These are phyloP conservation scores for Subacronicta megacephala DNA, from an alignment of 2,888 invertebrate species.

Conservation along the genomic window DNA sequence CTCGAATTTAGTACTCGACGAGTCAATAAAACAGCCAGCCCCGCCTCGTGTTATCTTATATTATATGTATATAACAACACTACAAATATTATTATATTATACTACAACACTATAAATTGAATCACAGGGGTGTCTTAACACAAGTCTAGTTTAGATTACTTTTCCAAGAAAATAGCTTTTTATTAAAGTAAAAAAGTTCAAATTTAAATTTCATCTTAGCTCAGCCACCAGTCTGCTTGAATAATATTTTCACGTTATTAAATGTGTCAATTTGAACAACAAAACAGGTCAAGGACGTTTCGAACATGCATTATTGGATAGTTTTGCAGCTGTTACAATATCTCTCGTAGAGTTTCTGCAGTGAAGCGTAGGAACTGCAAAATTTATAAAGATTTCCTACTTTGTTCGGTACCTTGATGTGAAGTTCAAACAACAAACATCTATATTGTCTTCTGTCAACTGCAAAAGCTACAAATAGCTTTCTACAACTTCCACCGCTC, in stretches of 20 bases:
- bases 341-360: constrained; percentile 16
- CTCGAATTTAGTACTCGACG: constrained; percentile 55
- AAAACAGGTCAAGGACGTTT: constrained; percentile 31
- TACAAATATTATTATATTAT: constrained; percentile 6
- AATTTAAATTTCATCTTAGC: neutral
- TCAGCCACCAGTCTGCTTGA: neutral
- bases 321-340: constrained; percentile 42
- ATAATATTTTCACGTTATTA: constrained; percentile 6
- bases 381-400: constrained; percentile 29
- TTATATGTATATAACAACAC: constrained; percentile 15
- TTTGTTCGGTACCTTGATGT: neutral
- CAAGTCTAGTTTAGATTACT: constrained; percentile 13
- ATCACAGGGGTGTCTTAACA: constrained; percentile 18
- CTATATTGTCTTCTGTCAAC: neutral
- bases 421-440: constrained; percentile 27
- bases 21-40: constrained; percentile 54
- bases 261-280: constrained; percentile 16
- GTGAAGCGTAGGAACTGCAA: constrained; percentile 18
- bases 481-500: neutral
- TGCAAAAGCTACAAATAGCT: neutral
- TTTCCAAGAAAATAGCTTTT: constrained; percentile 19
- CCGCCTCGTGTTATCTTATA: constrained; percentile 16
- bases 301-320: constrained; percentile 40
- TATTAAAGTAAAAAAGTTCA: neutral
- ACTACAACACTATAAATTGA: constrained; percentile 21